phyloP scores from a whole-genome alignment of 2,113 vertebrate species.

The Gymnarchus niloticus region DNA sequence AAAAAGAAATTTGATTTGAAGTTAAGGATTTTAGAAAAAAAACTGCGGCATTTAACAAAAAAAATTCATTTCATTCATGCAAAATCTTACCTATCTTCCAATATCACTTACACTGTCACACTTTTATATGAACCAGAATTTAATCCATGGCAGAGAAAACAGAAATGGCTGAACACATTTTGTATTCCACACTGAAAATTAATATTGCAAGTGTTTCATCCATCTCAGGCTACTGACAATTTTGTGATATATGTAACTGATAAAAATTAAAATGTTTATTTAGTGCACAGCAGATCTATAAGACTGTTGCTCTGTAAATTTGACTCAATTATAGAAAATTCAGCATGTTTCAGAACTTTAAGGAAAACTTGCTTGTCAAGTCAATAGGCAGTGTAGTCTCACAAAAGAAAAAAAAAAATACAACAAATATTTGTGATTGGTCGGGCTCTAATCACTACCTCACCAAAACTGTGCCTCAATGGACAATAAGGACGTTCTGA shows the following conservation, averaged over 20 bases:
- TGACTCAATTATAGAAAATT: too few relatives aligned
- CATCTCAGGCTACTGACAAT: neutral
- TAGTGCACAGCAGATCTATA: neutral
- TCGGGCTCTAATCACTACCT: neutral
- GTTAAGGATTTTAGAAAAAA: neutral
- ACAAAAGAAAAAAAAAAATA: neutral
- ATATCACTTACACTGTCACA: neutral
- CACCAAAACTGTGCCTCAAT: neutral
- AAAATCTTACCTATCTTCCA: neutral
- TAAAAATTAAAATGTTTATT: neutral
- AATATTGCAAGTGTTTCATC: neutral
- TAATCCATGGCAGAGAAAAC: neutral
- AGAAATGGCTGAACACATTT: neutral
- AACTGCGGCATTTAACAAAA: neutral
- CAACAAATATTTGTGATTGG: neutral
- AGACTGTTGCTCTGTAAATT: neutral
- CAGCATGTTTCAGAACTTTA: too few relatives aligned
- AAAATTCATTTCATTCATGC: neutral
- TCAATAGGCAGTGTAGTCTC: neutral
- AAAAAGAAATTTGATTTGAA: neutral
- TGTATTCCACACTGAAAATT: neutral
- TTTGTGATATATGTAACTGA: neutral
- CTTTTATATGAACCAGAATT: neutral
- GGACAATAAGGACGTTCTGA: neutral
- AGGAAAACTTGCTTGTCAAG: neutral